Base-by-base conservation (phyloP, 1,140 invertebrate genomes). In the Reticulitermes speratus region DNA sequence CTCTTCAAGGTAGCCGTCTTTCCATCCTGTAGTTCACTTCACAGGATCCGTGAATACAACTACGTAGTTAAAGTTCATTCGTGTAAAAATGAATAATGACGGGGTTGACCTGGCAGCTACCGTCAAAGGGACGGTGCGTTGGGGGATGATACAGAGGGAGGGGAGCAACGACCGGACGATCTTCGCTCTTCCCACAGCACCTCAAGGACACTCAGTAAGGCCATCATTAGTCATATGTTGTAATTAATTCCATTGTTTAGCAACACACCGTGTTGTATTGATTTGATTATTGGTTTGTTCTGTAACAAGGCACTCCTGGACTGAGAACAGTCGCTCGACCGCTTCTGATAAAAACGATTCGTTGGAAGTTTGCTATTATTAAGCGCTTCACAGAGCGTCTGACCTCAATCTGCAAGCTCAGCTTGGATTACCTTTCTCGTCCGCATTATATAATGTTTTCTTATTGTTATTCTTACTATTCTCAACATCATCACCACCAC, bases 11-110 rank as follows among this genome's bases (percentile, higher is more conserved):
- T 11, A 14, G 7, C 65, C 25, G 25, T 75, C 3, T 30, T 75
- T 30, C 65, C 65, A 11, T 75, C 65, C 65, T 30, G 65, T 75
- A 8, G 65, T 75, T 75, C 65, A 75, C 65, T 75, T 75, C 65
- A 75, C 25, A 75, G 14, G 52, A 16, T 75, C 65, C n/a, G 65
- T 75, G 65, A 75, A 75, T 25, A 30, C 25, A 25, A 6, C 38
- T 38, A 38, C 38, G 6, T 6, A 75, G 65, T 14, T 75, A 30
- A 75, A 75, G 65, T 75, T 75, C 65, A 75, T 75, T 75, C 65
- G 65, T 75, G 65, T 75, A 75, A 75, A 75, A 75, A 75, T 75
- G 65, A 75, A 30, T 75, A 75, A 75, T 75, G 65, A 30, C 65
- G 7, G 65, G 65, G 65, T 75, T 75, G 65, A 75, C 65, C 65